phyloP scores from a whole-genome alignment of 2,888 invertebrate genomes.

The Lepidochitona cinerea region DNA sequence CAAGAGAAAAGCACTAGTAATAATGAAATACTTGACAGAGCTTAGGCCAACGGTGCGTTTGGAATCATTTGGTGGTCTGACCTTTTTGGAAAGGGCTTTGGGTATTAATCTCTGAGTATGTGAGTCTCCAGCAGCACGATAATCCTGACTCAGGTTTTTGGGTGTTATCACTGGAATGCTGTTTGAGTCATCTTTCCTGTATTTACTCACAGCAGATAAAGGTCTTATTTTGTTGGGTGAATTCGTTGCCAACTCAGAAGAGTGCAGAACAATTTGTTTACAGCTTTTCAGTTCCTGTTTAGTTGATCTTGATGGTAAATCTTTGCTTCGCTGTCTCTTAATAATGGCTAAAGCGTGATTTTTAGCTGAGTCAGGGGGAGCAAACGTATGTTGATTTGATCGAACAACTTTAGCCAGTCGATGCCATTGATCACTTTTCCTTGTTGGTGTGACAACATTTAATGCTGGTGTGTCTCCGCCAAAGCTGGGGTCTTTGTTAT shows the following conservation, averaged over 20 bases:
- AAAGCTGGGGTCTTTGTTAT: too few species aligned
- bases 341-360: too few species aligned
- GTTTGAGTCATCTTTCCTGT: not conserved
- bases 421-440: slow-evolving; percentile 2
- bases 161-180: too few species aligned
- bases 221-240: not conserved
- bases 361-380: not conserved
- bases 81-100: not conserved
- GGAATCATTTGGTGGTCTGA: not conserved
- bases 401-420: not conserved
- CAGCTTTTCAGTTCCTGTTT: too few species aligned
- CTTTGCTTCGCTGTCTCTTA: too few species aligned
- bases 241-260: too few species aligned
- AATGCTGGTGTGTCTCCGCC: too few species aligned
- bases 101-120: not conserved
- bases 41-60: not conserved
- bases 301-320: too few species aligned
- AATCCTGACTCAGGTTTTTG: too few species aligned
- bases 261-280: too few species aligned
- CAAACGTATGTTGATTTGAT: not conserved
- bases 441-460: not conserved
- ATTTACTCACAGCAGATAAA: not conserved
- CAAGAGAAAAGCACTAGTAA: not conserved
- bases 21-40: not conserved
- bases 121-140: not conserved